Base-by-base conservation (phyloP, 2,797 vertebrate species). In the Cossypha caffra region DNA sequence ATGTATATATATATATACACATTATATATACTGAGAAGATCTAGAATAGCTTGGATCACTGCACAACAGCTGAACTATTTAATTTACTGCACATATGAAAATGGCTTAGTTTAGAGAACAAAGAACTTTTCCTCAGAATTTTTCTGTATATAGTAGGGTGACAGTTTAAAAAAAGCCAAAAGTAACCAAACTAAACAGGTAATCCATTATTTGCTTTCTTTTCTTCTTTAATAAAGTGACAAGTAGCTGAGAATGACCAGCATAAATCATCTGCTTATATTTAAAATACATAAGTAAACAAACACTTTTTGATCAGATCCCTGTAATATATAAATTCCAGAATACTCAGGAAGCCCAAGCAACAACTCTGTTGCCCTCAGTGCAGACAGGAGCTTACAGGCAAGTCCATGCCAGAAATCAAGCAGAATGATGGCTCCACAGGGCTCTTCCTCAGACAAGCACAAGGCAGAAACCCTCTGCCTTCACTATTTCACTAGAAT, bases 381-480 rank as follows among this genome's bases (percentile, higher is more conserved):
- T 16, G 68, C 52, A 38, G 57, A 18, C 3, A 54, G 59, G 25
- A 85, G 21, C 21, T 61, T 38, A 45, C 13, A 55, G 61, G 31
- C 25, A 33, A 67, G 42, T 42, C 68, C 50, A 17, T 11, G 48
- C 12, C 38, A 63, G 63, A 55, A 63, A 71, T 61, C 72, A 63
- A 75, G 43, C 33, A 69, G 64, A 59, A 35, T 5, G 37, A 67
- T 54, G 82, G 79, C 72, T 88, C 25, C 73, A 77, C 21, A 35
- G 74, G 7, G 50, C 23, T 78, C 58, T 72, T 94, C 92, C 68
- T 86, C 83, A 54, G 54, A 47, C 19, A 69, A 72, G 35, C 52
- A 86, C 24, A 43, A 54, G 35, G 45, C 42, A 93, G 57, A 88
- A 92, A 68, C 15, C 21, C 75, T 74, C 82, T 61, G 81, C 85